Conservation (phyloP, 2,113 vertebrate species). For the Engraulis encrasicolus region DNA sequence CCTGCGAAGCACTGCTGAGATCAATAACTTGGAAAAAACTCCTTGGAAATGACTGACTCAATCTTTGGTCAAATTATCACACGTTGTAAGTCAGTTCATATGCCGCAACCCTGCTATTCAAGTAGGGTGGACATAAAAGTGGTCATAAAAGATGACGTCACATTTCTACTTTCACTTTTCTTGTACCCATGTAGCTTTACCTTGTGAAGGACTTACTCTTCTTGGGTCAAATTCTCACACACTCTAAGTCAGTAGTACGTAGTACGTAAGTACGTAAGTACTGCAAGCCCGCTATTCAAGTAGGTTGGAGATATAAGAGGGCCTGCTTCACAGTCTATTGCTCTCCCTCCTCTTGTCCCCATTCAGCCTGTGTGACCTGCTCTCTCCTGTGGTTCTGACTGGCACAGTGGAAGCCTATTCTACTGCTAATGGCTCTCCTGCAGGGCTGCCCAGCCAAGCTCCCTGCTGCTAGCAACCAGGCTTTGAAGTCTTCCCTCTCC, state of each 20-base stretch:
- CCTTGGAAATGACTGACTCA: too few species aligned
- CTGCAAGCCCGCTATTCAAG: too few species aligned
- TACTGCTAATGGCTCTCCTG: constrained; percentile 61
- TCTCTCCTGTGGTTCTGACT: background rate
- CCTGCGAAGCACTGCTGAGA: background rate
- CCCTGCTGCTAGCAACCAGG: constrained; percentile 43
- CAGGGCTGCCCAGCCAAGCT: constrained; percentile 61
- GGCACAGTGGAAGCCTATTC: constrained; percentile 63
- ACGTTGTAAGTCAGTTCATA: too few species aligned
- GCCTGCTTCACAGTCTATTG: constrained; percentile 47
- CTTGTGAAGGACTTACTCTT: too few species aligned
- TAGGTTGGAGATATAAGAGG: background rate
- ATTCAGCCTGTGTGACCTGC: background rate
- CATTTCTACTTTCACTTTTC: too few species aligned
- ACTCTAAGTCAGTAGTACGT: constrained; percentile 64
- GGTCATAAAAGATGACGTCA: too few species aligned
- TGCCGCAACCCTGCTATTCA: too few species aligned
- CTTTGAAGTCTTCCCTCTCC: constrained; percentile 64
- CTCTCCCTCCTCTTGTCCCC: background rate
- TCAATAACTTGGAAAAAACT: background rate
- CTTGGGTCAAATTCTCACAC: constrained; percentile 52
- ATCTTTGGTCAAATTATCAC: constrained; percentile 26
- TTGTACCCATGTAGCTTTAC: too few species aligned
- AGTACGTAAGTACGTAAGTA: too few species aligned
- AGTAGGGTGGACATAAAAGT: too few species aligned